Evolutionary conservation across 2,113 vertebrate genomes (phyloP).

Genomic region (Numida meleagris): DNA sequence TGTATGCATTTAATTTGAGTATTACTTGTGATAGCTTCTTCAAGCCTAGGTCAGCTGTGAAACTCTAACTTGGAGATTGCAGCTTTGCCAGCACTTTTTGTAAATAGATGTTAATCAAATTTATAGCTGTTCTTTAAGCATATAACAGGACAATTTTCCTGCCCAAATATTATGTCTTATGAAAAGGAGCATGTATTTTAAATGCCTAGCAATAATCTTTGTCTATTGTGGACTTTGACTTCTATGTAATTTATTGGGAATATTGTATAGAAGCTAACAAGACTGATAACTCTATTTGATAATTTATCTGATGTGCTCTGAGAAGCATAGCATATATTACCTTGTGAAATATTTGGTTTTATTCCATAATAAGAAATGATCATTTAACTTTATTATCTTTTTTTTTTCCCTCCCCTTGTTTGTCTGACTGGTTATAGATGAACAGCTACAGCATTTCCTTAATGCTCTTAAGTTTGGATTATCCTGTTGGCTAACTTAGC

Average conservation of each 20-base stretch:
- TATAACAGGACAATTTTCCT: background rate
- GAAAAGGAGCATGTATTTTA: background rate
- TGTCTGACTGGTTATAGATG: background rate
- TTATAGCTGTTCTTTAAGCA: background rate
- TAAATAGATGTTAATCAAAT: background rate
- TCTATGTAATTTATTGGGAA: background rate
- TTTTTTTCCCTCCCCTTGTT: background rate
- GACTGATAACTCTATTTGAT: background rate
- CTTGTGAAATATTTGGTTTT: background rate
- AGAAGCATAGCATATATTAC: background rate
- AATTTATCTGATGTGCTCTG: background rate
- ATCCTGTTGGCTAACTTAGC: background rate
- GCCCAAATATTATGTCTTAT: background rate
- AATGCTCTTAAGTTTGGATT: background rate
- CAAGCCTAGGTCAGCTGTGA: background rate
- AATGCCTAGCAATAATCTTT: conserved; percentile 23
- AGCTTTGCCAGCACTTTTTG: background rate
- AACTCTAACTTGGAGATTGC: background rate
- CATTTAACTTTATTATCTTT: background rate
- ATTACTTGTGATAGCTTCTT: background rate
- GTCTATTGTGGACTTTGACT: background rate
- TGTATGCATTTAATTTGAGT: background rate
- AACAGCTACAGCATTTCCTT: background rate
- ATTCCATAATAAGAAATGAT: background rate
- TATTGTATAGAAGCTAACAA: background rate